Percentiles rank a stretch among this genome's conserved stretches.
phyloP scores from a whole-genome alignment of 2,113 vertebrate species.

The Labeo catla region DNA sequence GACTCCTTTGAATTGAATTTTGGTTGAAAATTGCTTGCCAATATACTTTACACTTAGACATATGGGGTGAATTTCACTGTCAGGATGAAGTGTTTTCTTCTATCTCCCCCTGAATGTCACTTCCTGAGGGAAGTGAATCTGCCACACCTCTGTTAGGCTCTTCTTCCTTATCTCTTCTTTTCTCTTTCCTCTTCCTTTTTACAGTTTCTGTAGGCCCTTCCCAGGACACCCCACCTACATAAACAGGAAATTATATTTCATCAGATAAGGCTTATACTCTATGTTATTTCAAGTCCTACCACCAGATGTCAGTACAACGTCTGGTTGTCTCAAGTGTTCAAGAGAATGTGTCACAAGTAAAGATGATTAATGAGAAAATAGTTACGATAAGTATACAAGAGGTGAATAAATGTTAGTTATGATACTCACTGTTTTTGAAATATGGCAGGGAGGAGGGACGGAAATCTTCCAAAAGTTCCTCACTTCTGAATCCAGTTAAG shows the following conservation, averaged over 20 bases:
- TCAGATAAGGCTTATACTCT: not conserved
- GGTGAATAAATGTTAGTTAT: not conserved
- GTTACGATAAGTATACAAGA: not conserved
- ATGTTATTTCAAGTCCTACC: not conserved
- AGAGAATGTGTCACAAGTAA: not conserved
- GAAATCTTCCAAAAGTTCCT: constrained; percentile 51
- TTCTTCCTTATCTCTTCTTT: constrained; percentile 37
- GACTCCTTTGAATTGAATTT: not conserved
- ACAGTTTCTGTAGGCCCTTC: constrained; percentile 43
- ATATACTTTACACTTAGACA: not conserved
- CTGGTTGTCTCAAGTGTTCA: not conserved
- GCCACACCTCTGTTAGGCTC: constrained; percentile 3
- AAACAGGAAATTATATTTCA: not conserved
- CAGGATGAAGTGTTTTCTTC: constrained; percentile 67
- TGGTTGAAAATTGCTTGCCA: not conserved
- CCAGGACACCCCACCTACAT: constrained; percentile 61
- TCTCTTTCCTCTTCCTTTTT: constrained; percentile 50
- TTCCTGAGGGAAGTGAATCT: constrained; percentile 48
- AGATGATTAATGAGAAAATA: not conserved
- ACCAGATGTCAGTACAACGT: constrained; percentile 20
- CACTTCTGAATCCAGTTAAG: constrained; percentile 58
- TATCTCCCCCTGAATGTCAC: constrained; percentile 53
- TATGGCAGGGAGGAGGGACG: constrained; percentile 44
- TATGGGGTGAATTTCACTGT: constrained; percentile 22
- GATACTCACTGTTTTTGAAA: constrained; percentile 60